A percentile compares a stretch with the other conserved stretches of the same genome.
Conservation (phyloP, 64 coral and sea anemone species). For the Acropora tenuis region DNA sequence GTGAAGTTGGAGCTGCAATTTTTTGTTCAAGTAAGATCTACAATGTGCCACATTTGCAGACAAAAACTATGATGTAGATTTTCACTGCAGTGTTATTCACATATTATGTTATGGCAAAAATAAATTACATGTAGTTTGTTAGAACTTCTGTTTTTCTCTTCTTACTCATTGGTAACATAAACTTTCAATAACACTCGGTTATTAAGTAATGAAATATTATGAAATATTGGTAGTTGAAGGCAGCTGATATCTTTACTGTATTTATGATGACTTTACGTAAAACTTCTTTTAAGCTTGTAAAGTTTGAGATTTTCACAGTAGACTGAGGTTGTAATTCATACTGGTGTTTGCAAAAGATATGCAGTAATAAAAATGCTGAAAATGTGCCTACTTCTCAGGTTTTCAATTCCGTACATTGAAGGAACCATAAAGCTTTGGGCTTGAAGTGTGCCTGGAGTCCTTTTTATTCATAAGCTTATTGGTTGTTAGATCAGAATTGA, state of each 20-base stretch:
- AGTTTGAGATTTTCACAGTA: conserved; percentile 17
- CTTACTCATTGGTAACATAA: no score
- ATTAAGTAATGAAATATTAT: no score
- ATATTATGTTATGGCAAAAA: no score
- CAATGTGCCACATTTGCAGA: background rate
- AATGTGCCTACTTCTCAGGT: no score
- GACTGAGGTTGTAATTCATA: background rate
- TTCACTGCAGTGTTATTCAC: background rate
- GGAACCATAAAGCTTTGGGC: no score
- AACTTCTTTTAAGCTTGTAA: conserved; percentile 22
- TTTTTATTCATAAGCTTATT: no score
- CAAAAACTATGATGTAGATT: background rate
- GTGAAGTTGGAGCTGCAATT: conserved; percentile 40
- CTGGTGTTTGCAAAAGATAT: background rate
- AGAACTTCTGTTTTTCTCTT: no score
- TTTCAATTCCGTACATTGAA: no score
- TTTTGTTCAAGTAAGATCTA: background rate
- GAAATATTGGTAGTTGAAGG: background rate
- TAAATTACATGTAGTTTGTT: no score
- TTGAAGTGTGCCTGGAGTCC: no score
- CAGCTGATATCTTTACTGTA: background rate
- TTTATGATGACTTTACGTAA: conserved; percentile 43
- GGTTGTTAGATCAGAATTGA: no score
- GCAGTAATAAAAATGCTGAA: background rate
- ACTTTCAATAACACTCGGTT: no score